phyloP scores from a whole-genome alignment of 2,888 invertebrate species.

The Acanthosepion pharaonis region DNA sequence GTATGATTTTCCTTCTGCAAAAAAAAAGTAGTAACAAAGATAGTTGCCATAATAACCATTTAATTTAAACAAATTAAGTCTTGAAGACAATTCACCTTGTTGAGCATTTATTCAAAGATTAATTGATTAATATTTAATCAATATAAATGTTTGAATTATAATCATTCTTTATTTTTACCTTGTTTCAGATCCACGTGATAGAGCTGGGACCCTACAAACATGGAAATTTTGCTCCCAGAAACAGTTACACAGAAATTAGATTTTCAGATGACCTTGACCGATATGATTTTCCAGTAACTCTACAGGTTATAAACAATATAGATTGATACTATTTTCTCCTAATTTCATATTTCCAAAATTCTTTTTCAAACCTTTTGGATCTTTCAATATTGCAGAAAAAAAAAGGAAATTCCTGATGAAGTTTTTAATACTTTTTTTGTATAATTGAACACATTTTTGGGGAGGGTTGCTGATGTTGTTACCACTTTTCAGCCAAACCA shows the following conservation, averaged over 20 bases:
- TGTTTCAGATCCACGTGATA: conserved; percentile 72
- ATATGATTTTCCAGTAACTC: conserved; percentile 74
- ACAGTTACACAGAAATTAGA: conserved; percentile 71
- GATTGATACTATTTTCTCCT: background rate
- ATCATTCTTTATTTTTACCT: background rate
- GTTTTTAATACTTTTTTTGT: too few species aligned
- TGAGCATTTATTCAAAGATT: background rate
- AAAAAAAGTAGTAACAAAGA: too few species aligned
- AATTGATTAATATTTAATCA: background rate
- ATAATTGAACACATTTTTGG: too few species aligned
- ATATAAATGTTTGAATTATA: background rate
- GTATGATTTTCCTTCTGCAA: too few species aligned
- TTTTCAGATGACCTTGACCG: conserved; percentile 70
- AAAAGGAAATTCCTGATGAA: too few species aligned
- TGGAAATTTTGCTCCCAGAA: conserved; percentile 73
- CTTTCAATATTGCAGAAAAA: background rate
- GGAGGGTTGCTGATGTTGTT: too few species aligned
- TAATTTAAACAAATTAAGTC: background rate
- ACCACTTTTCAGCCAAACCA: too few species aligned
- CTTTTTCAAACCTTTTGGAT: background rate
- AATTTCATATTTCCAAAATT: background rate
- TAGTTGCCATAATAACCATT: background rate
- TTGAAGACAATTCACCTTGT: background rate
- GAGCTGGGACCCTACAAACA: conserved; percentile 74
- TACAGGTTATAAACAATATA: conserved; percentile 69